Base-by-base conservation (phyloP, 2,888 invertebrate genomes). In the Margaritifera margaritifera region DNA sequence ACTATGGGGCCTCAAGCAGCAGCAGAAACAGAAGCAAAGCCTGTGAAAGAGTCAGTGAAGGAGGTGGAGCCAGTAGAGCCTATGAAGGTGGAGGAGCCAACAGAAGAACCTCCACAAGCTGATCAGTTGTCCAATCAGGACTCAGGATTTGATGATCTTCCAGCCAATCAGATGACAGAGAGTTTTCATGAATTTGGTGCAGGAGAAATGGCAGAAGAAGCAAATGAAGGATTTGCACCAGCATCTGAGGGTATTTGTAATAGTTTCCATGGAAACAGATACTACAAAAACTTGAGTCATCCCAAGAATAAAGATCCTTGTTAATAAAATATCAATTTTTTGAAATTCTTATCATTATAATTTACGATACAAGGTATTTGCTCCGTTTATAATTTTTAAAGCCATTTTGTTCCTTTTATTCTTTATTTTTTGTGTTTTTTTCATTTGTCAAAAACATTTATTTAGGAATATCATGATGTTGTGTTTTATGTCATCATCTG, bases 151-250 rank as follows among this genome's bases (percentile, higher is more conserved):
- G 55, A 54, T 55, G 25, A 27, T 22, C 58, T 58, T 31, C 61
- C 31, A 66, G 53, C 25, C 25, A 68, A 61, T 62, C 62, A 66
- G 20, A 71, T 75, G 77, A 77, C 81, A 62, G 83, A 80, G 60
- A 82, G 80, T 75, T 80, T 82, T 63, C 82, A 80, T 76, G 83
- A 84, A 57, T 84, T 84, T 78, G 83, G 81, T 69, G 79, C 80
- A 61, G 74, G 74, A 50, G 83, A 83, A 58, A 81, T 82, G 81
- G 78, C 79, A 6, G 80, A 78, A 66, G 78, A 78, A 63, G 81
- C 77, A 57, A 84, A 84, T 75, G 84, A 84, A 71, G 84, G 78
- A 63, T 81, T 80, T 78, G 82, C 80, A 15, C 81, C 81, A 50
- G 80, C 81, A 42, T 77, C 79, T 63, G 83, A 83, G 71, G 81